phyloP scores from a whole-genome alignment of 2,888 invertebrate species.

The Orthosia cruda region DNA sequence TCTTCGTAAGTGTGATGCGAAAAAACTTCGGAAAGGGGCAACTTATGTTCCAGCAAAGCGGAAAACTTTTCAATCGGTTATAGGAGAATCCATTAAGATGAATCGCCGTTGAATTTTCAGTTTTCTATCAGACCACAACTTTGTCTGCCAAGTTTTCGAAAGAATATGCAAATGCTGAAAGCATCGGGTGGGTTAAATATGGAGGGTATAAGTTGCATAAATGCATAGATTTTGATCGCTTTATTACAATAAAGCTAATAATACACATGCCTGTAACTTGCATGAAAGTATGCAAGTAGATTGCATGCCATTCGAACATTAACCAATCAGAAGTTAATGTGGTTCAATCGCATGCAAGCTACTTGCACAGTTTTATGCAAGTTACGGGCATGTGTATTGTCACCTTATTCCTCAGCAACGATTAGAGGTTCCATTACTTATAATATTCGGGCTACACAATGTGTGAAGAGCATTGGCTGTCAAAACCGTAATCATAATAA shows the following conservation, averaged over 20 bases:
- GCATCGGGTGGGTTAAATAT: slow-evolving; percentile 20
- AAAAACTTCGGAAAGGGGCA: slow-evolving; percentile 55
- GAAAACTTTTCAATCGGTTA: slow-evolving; percentile 68
- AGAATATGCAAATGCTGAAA: slow-evolving; percentile 58
- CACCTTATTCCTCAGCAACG: accelerated
- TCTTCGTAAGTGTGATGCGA: slow-evolving; percentile 61
- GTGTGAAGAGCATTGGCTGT: not conserved
- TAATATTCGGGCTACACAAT: too few relatives aligned
- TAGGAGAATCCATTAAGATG: slow-evolving; percentile 62
- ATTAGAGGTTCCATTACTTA: not conserved
- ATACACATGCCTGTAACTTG: too few relatives aligned
- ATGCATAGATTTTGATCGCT: slow-evolving; percentile 10
- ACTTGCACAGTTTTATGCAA: too few relatives aligned
- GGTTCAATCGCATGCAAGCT: too few relatives aligned
- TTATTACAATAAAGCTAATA: too few relatives aligned
- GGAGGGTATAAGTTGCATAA: not conserved
- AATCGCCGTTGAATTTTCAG: slow-evolving; percentile 64
- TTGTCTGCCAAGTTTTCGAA: slow-evolving; percentile 41
- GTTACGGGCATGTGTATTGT: too few relatives aligned
- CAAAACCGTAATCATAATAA: not conserved
- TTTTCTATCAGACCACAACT: slow-evolving; percentile 64
- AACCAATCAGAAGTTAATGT: too few relatives aligned
- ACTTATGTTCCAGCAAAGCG: slow-evolving; percentile 61
- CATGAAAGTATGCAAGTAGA: too few relatives aligned
- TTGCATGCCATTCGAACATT: too few relatives aligned